Evolutionary conservation across 2,888 invertebrate species (phyloP), one percentile per base, ranked within the genome.

Genomic region (Pecten maximus): DNA sequence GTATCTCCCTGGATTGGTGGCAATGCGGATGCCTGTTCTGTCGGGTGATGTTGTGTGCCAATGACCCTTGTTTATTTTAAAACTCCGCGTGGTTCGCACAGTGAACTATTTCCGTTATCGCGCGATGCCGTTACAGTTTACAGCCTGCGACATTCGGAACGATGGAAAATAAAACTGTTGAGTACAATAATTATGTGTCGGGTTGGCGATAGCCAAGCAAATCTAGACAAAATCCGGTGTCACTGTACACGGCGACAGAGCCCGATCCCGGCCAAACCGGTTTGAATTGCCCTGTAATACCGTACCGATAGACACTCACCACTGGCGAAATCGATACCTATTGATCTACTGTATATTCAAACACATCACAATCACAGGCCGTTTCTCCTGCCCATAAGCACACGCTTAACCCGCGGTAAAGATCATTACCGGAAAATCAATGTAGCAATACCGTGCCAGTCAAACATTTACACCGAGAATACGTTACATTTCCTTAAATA

Each of bases 111-210:
- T 10, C 74, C 35, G 35, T 74, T 74, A 74, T 74, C 74, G 10
- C 74, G 12, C 74, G 35, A 28, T 35, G 74, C 35, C 60, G 28
- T 60, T 60, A 44, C 44, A 60, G 74, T 74, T 74, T 35, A 74
- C 74, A 74, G 74, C 35, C 35, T 1, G 28, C 35, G 35, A 74
- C 74, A 74, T 74, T 74, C 4, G 74, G 74, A 35, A 74, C 35
- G 74, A 28, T 74, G 74, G 35, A 74, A 74, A 74, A 74, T 74
- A 74, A 74, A 74, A 74, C 74, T 74, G 74, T 74, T 74, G 74
- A 74, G 35, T 10, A 35, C 2, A 16, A 74, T 74, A 74, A 74
- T 28, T 35, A 74, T 35, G 74, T 74, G 74, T 74, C 74, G 74
- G 35, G 74, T 35, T 74, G 74, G 74, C 74, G 74, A 74, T 74